These are phyloP conservation scores for Antheraea pernyi DNA, from an alignment of 1,140 invertebrate genomes.

Conservation along the genomic window DNA sequence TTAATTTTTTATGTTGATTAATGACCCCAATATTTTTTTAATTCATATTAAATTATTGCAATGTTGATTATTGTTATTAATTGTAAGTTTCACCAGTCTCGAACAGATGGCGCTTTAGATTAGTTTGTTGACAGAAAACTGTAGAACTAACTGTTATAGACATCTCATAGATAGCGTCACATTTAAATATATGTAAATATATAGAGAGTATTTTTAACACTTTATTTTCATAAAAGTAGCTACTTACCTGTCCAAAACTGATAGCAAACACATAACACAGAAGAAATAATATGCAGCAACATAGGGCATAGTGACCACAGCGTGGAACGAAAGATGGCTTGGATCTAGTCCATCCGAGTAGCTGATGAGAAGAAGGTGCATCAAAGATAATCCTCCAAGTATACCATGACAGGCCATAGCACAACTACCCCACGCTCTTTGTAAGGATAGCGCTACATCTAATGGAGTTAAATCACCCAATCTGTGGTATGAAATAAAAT, in stretches of 20 bases:
- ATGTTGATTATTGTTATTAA: no score
- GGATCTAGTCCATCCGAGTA: slow-evolving; percentile 69
- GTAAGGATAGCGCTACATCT: slow-evolving; percentile 64
- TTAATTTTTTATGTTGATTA: no score
- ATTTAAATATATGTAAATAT: no score
- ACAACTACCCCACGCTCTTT: slow-evolving; percentile 66
- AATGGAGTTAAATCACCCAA: slow-evolving; percentile 68
- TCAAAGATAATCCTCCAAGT: slow-evolving; percentile 65
- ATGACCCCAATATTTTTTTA: no score
- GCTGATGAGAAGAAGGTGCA: slow-evolving; percentile 71
- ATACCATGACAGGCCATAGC: slow-evolving; percentile 67
- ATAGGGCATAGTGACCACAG: slow-evolving; percentile 74
- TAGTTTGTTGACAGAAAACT: no score
- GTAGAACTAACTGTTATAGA: no score
- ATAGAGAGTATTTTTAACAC: no score
- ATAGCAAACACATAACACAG: slow-evolving; percentile 69
- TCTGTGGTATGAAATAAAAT: slow-evolving; percentile 38
- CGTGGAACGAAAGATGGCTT: slow-evolving; percentile 73
- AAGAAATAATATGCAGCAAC: slow-evolving; percentile 75
- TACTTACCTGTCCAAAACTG: slow-evolving; percentile 72
- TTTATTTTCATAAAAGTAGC: no score
- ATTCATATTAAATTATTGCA: no score
- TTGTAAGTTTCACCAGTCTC: no score
- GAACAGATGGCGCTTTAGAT: no score
- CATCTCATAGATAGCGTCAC: no score